Percentiles rank a stretch among this genome's conserved stretches.
phyloP scores from a whole-genome alignment of 1,140 invertebrate species.

The Tetragonula clypearis region DNA sequence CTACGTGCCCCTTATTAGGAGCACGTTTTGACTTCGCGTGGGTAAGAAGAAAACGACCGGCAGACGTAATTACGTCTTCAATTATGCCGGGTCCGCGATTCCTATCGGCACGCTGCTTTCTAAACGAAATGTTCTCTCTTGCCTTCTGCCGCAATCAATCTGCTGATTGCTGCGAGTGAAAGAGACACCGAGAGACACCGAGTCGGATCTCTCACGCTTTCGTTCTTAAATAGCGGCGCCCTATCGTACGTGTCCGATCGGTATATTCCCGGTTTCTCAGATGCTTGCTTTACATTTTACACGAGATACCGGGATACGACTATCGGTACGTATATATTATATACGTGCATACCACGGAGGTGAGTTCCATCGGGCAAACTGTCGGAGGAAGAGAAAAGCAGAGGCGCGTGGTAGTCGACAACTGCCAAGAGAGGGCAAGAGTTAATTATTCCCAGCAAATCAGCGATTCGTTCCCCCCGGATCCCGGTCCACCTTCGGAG shows the following conservation, averaged over 20 bases:
- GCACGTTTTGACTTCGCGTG: slow-evolving; percentile 53
- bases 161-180: slow-evolving; percentile 35
- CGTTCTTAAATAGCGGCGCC: slow-evolving; percentile 45
- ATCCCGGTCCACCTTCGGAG: background rate
- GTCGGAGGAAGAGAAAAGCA: background rate
- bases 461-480: slow-evolving; percentile 18
- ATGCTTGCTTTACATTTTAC: background rate
- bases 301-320: background rate
- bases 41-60: slow-evolving; percentile 45
- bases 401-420: background rate
- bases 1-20: slow-evolving; percentile 54
- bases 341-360: no score
- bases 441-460: slow-evolving; percentile 43
- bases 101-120: slow-evolving; percentile 57
- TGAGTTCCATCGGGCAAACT: background rate
- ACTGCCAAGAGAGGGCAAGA: background rate
- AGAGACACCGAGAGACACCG: background rate
- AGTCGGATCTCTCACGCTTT: slow-evolving; percentile 64
- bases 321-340: background rate
- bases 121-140: slow-evolving; percentile 46
- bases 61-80: slow-evolving; percentile 54
- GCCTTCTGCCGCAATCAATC: slow-evolving; percentile 55
- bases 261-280: background rate
- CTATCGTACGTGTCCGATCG: slow-evolving; percentile 41
- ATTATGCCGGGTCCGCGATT: slow-evolving; percentile 54